Base-by-base conservation (phyloP, 2,888 invertebrate species). In the Resseliella maxima region DNA sequence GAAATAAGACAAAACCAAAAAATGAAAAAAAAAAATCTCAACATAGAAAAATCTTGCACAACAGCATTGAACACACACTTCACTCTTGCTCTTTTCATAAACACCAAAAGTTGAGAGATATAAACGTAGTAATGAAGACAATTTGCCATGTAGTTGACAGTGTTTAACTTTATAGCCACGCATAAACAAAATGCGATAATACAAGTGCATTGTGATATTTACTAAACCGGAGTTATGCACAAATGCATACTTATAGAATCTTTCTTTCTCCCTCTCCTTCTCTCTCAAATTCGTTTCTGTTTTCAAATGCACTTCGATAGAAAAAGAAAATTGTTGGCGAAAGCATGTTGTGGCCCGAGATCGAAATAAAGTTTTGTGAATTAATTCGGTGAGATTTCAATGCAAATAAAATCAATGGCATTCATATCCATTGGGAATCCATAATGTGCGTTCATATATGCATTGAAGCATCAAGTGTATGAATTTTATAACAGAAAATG, bases 111-210 rank as follows among this genome's bases (percentile, higher is more conserved):
- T 50, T 18, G 50, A 50, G n/a, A 50, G 59, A 72, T 1, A 72
- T 72, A 72, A 72, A 72, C 72, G 72, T 27, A 31, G 35, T 72
- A 72, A 72, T 72, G 72, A 72, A 72, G 72, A 72, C 72, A 35
- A 72, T 72, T 12, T 72, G 10, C 15, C 72, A 31, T 31, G 2
- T 27, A 72, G 72, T 72, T 72, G 72, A 72, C 72, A 72, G 72
- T 35, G 31, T 72, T 35, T 72, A 72, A 72, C 35, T 31, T 72
- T 59, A 24, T 72, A 27, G 31, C 31, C 72, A 31, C 31, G 5
- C 35, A 72, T 72, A 72, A 72, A 72, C 31, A 72, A 35, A 50
- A 31, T 3, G 8, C 35, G 24, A 59, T 59, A 59, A 72, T n/a
- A n/a, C n/a, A n/a, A n/a, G n/a, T n/a, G n/a, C 59, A 59, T 59